Percentiles rank a stretch among this genome's conserved stretches.
Conservation (phyloP, 2,113 vertebrate species). For the Salminus brasiliensis region DNA sequence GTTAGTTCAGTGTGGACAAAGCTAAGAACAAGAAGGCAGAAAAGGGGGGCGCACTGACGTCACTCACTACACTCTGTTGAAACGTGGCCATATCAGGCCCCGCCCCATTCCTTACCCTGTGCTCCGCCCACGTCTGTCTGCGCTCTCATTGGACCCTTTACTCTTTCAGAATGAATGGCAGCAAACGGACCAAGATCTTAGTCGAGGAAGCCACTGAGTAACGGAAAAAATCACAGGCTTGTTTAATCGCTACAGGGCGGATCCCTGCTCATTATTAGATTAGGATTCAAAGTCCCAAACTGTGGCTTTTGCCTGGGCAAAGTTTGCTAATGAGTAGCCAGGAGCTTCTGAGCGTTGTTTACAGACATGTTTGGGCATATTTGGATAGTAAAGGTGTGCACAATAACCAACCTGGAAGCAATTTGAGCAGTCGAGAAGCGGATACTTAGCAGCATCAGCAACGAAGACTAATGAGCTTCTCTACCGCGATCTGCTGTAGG, state of each 20-base stretch:
- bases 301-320: background rate
- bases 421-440: no score
- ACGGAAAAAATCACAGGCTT: background rate
- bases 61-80: background rate
- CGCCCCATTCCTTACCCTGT: no score
- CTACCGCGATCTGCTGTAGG: no score
- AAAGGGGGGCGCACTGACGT: background rate
- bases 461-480: no score
- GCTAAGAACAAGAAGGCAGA: no score
- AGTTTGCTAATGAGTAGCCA: background rate
- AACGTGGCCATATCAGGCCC: background rate
- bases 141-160: background rate
- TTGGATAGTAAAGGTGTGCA: background rate
- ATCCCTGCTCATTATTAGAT: background rate
- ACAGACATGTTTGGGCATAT: background rate
- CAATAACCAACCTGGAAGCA: background rate
- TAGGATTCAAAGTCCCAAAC: background rate
- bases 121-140: no score
- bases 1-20: background rate
- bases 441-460: no score
- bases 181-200: background rate
- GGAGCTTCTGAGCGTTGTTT: background rate
- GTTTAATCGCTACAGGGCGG: no score
- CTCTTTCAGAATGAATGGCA: background rate
- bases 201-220: background rate